Evolutionary conservation across 2,113 vertebrate species (phyloP).

Genomic region (Grus americana): DNA sequence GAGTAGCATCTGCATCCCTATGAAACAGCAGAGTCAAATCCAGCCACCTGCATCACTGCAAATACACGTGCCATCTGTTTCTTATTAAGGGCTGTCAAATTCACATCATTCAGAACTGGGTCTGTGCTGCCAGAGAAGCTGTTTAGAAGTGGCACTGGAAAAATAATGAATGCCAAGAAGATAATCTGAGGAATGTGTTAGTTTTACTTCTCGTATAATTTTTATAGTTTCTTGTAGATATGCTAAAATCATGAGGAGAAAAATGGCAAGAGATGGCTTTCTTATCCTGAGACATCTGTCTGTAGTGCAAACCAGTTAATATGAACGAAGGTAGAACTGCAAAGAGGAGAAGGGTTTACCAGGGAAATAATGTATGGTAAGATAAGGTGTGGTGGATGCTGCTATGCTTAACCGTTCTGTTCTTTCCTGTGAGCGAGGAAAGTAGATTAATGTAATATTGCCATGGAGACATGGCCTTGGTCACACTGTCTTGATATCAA

Average conservation of each 20-base stretch:
- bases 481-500: background rate
- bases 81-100: slow-evolving; percentile 36
- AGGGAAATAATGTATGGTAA: background rate
- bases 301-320: background rate
- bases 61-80: slow-evolving; percentile 27
- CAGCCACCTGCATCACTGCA: slow-evolving; percentile 4
- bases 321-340: background rate
- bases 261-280: background rate
- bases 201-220: background rate
- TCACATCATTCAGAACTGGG: background rate
- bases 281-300: background rate
- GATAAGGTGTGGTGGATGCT: background rate
- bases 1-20: background rate
- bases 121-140: background rate
- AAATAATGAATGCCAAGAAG: slow-evolving; percentile 10
- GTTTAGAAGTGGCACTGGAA: background rate
- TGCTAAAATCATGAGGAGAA: background rate
- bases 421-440: background rate
- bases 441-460: background rate
- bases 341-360: background rate
- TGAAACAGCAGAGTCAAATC: slow-evolving; percentile 1
- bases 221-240: background rate
- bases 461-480: background rate
- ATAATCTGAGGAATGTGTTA: background rate
- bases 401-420: background rate